Conservation (phyloP, 2,113 vertebrate species). For the Climacteris rufus region DNA sequence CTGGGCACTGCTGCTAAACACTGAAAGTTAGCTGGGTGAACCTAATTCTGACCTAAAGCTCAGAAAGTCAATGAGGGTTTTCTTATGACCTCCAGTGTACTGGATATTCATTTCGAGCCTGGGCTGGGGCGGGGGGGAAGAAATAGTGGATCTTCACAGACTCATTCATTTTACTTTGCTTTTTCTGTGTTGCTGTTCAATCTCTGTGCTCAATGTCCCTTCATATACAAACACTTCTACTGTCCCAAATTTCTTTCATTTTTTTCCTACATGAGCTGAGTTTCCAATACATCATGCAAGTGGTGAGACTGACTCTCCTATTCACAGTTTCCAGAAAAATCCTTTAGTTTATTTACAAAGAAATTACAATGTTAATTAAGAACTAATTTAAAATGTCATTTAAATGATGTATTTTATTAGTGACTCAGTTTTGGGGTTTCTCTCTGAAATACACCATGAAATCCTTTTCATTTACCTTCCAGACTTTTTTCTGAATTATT, state of each 20-base stretch:
- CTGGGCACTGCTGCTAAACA: neutral
- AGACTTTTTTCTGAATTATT: constrained; percentile 24
- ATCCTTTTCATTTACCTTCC: constrained; percentile 8
- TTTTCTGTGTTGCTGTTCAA: neutral
- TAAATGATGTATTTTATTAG: neutral
- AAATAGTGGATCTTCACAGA: neutral
- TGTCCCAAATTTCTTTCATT: neutral
- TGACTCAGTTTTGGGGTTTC: neutral
- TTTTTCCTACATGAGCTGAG: neutral
- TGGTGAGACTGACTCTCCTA: neutral
- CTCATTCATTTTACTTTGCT: neutral
- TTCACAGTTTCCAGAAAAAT: constrained; percentile 1
- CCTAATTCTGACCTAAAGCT: neutral
- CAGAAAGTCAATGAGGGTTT: neutral
- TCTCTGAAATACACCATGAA: neutral
- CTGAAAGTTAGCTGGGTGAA: neutral
- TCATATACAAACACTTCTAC: neutral
- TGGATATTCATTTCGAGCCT: neutral
- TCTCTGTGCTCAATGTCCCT: neutral
- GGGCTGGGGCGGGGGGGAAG: neutral
- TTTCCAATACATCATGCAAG: neutral
- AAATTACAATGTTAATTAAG: neutral
- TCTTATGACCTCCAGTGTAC: neutral
- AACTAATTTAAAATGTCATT: neutral
- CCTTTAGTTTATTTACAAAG: neutral